phyloP scores from a whole-genome alignment of 2,113 vertebrate species.

The Tylochromis polylepis region DNA sequence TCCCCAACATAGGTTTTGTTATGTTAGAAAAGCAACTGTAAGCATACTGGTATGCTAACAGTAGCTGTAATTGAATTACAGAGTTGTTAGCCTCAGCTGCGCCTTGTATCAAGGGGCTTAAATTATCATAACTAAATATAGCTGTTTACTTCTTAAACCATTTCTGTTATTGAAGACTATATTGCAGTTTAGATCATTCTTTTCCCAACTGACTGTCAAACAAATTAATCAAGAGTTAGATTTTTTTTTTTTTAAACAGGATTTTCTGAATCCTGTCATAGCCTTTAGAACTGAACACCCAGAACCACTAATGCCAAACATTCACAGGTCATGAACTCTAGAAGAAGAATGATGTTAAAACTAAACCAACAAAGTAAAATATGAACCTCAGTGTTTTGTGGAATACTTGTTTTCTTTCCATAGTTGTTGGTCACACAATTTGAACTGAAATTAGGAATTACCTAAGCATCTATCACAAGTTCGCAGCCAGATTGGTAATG shows the following conservation, averaged over 20 bases:
- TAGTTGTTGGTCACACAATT: slow-evolving; percentile 5
- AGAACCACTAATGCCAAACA: neutral
- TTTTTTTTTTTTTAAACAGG: neutral
- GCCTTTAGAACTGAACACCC: neutral
- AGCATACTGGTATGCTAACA: neutral
- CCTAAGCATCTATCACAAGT: slow-evolving; percentile 16
- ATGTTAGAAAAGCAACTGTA: neutral
- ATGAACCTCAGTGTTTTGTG: neutral
- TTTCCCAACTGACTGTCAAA: neutral
- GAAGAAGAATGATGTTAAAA: neutral
- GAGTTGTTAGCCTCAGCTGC: neutral
- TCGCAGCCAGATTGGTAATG: neutral
- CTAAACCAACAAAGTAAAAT: neutral
- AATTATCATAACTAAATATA: neutral
- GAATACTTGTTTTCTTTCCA: neutral
- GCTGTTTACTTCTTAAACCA: neutral
- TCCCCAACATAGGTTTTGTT: neutral
- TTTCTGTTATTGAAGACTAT: neutral
- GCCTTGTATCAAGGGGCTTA: fast-evolving
- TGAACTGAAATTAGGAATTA: slow-evolving; percentile 12
- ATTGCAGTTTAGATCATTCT: neutral
- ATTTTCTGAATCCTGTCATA: neutral
- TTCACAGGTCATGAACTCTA: neutral
- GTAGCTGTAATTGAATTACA: neutral
- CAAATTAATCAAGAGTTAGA: neutral